phyloP scores from a whole-genome alignment of 1,140 invertebrate species.

The Halesus radiatus region DNA sequence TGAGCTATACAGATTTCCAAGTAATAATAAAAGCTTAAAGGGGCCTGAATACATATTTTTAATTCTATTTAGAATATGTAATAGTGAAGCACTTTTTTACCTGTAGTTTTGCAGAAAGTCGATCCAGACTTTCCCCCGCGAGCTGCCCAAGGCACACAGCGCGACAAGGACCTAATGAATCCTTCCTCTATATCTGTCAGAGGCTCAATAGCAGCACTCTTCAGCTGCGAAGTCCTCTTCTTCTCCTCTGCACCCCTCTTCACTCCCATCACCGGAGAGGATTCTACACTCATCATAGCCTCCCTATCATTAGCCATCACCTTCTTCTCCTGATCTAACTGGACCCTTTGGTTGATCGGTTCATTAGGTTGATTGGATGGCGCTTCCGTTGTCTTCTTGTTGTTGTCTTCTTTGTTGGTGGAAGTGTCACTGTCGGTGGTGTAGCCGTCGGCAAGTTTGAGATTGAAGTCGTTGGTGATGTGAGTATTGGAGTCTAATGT shows the following conservation, averaged over 20 bases:
- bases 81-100: conserved; percentile 64
- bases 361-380: background rate
- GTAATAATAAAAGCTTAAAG: too few relatives aligned
- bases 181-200: conserved; percentile 67
- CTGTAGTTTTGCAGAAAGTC: conserved; percentile 93
- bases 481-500: conserved; percentile 57
- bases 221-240: conserved; percentile 30
- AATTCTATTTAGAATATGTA: too few relatives aligned
- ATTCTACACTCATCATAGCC: conserved; percentile 27
- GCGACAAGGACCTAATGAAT: conserved; percentile 87
- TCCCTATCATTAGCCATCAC: conserved; percentile 19
- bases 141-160: conserved; percentile 94
- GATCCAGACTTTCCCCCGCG: conserved; percentile 97
- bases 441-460: conserved; percentile 33
- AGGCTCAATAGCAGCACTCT: conserved; percentile 5
- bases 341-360: background rate
- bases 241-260: conserved; percentile 49
- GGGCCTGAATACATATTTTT: too few relatives aligned
- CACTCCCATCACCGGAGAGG: conserved; percentile 40
- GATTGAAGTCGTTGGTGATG: conserved; percentile 50
- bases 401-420: conserved; percentile 25
- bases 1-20: too few relatives aligned
- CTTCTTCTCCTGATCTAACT: background rate
- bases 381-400: background rate
- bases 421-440: conserved; percentile 7